A percentile compares a stretch with the other conserved stretches of the same genome.
Evolutionary conservation across 1,140 invertebrate species (phyloP).

Genomic region (Sminthurides bifidus): DNA sequence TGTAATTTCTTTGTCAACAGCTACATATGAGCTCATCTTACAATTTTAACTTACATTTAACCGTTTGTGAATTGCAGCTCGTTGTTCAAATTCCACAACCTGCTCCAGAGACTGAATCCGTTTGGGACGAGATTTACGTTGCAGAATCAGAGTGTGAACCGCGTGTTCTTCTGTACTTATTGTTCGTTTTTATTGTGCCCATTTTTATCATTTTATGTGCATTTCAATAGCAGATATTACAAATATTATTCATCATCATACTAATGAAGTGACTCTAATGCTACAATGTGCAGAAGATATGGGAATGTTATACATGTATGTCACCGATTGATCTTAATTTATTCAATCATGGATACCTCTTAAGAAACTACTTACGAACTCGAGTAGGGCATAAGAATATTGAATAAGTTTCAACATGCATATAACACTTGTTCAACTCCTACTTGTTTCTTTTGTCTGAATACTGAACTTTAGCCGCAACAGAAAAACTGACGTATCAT

Average conservation of each 20-base stretch:
- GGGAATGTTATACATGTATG: too few relatives aligned
- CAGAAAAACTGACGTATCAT: too few relatives aligned
- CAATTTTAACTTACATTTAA: constrained; percentile 48
- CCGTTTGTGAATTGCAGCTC: constrained; percentile 55
- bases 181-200: constrained; percentile 56
- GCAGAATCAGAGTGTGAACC: constrained; percentile 61
- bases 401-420: too few relatives aligned
- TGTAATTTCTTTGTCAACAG: constrained; percentile 5
- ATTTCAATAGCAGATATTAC: constrained; percentile 41
- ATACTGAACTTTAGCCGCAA: too few relatives aligned
- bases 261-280: too few relatives aligned
- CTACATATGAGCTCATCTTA: constrained; percentile 45
- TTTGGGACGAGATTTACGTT: constrained; percentile 61
- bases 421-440: too few relatives aligned
- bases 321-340: too few relatives aligned
- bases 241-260: not conserved
- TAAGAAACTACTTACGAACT: too few relatives aligned
- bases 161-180: constrained; percentile 52
- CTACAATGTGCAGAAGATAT: too few relatives aligned
- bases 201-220: constrained; percentile 58
- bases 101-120: constrained; percentile 22
- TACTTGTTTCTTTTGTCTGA: too few relatives aligned
- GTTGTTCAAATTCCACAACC: constrained; percentile 37
- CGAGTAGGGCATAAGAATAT: too few relatives aligned
- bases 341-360: too few relatives aligned